A percentile compares a stretch with the other conserved stretches of the same genome.
Evolutionary conservation across 1,140 invertebrate genomes (phyloP).

Genomic region (Leptoteleia sp.): DNA sequence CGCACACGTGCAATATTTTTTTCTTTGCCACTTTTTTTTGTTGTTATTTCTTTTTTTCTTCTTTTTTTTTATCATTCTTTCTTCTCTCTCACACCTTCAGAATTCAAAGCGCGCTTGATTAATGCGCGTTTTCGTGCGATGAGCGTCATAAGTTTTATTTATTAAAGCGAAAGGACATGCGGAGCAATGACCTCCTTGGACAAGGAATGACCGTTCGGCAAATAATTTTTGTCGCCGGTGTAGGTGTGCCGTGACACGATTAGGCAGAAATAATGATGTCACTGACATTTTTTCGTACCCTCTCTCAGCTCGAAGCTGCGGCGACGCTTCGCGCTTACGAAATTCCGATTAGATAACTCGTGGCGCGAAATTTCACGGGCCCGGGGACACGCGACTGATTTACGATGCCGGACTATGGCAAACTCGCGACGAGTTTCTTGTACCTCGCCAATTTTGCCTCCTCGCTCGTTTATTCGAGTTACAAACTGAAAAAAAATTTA

Average conservation of each 20-base stretch:
- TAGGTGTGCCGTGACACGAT: conserved; percentile 41
- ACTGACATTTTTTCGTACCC: conserved; percentile 10
- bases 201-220: conserved; percentile 14
- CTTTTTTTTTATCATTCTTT: too few species aligned
- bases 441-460: not conserved
- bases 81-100: too few species aligned
- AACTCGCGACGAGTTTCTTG: not conserved
- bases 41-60: too few species aligned
- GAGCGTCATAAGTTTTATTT: too few species aligned
- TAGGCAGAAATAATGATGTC: conserved; percentile 44
- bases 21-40: too few species aligned
- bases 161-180: too few species aligned
- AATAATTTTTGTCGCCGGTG: conserved; percentile 26
- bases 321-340: conserved; percentile 6
- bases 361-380: conserved; percentile 8
- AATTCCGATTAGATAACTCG: conserved; percentile 29
- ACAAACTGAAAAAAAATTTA: not conserved
- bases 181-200: not conserved
- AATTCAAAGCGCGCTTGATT: too few species aligned
- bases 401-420: conserved; percentile 1
- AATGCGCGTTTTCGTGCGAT: too few species aligned
- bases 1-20: too few species aligned
- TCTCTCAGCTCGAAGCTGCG: not conserved
- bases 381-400: conserved; percentile 8
- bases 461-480: too few species aligned